Evolutionary conservation across 2,797 vertebrate species (phyloP).

Genomic region (Rhyacichthys aspro): DNA sequence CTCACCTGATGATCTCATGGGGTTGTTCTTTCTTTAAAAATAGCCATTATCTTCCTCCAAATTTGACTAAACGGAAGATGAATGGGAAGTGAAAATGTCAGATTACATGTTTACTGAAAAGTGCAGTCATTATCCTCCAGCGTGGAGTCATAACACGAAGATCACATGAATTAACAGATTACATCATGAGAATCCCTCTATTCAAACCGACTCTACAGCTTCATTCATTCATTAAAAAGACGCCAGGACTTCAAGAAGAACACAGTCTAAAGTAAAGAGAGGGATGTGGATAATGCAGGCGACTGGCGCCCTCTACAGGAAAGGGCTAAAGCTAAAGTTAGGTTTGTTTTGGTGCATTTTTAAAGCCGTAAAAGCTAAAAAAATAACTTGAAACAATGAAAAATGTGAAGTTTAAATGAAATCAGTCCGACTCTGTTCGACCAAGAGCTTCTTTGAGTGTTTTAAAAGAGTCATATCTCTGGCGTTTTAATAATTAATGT

Average conservation of each 20-base stretch:
- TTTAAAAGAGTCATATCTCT: conserved; percentile 16
- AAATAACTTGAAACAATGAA: background rate
- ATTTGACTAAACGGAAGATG: conserved; percentile 14
- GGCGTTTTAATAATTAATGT: conserved; percentile 61
- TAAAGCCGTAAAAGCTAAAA: too few relatives aligned
- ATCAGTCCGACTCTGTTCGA: too few relatives aligned
- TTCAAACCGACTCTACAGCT: conserved; percentile 15
- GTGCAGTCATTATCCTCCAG: conserved; percentile 29
- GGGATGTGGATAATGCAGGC: conserved; percentile 10
- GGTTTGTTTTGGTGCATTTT: too few relatives aligned
- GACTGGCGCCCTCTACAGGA: conserved; percentile 46
- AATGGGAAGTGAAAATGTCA: conserved; percentile 26
- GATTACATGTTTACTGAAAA: conserved; percentile 49
- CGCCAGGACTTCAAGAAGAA: background rate
- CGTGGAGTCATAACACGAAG: conserved; percentile 45
- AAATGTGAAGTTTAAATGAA: too few relatives aligned
- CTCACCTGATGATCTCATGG: conserved; percentile 41
- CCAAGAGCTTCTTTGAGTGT: conserved; percentile 3
- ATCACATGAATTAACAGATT: conserved; percentile 32
- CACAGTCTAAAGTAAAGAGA: background rate
- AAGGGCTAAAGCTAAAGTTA: too few relatives aligned
- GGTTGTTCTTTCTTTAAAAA: conserved; percentile 27
- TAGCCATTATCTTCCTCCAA: conserved; percentile 47
- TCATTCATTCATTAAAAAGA: conserved; percentile 12
- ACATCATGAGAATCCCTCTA: conserved; percentile 34